Conservation (phyloP, 2,797 vertebrate genomes). For the Tolypeutes matacus region DNA sequence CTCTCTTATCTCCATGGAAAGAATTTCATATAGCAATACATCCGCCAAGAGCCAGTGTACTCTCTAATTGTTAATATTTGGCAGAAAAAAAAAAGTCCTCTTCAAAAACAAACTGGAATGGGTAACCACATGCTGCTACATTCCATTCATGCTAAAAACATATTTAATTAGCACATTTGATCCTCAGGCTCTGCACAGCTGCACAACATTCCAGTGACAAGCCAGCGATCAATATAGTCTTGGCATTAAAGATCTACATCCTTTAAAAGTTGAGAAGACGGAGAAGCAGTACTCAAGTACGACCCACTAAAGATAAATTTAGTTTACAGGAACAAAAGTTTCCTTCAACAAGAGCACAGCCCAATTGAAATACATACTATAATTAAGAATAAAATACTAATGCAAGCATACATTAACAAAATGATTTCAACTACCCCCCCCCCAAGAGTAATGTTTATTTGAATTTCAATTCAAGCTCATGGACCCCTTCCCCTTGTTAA, state of each 20-base stretch:
- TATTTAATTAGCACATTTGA: constrained; percentile 64
- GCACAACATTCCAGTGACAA: constrained; percentile 65
- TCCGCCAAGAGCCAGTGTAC: constrained; percentile 63
- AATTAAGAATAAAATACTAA: constrained; percentile 72
- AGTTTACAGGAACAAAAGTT: constrained; percentile 30
- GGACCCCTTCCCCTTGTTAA: no score
- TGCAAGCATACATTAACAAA: constrained; percentile 46
- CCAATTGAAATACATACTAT: constrained; percentile 24
- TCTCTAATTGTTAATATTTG: constrained; percentile 65
- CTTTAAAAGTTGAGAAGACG: constrained; percentile 64
- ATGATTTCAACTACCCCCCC: no score
- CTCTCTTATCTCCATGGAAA: constrained; percentile 11
- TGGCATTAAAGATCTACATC: constrained; percentile 63
- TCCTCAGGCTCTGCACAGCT: constrained; percentile 62
- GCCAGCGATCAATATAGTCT: not conserved
- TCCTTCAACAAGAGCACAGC: constrained; percentile 34
- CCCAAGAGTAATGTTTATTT: no score
- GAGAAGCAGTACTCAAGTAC: constrained; percentile 61
- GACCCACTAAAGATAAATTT: constrained; percentile 15
- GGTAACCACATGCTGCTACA: constrained; percentile 70
- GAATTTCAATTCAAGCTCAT: no score
- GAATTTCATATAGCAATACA: not conserved
- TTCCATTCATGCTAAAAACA: constrained; percentile 78
- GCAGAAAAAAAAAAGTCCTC: constrained; percentile 40
- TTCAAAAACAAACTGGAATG: constrained; percentile 63